Evolutionary conservation across 1,140 invertebrate species (phyloP).

Genomic region (Pogonomyrmex barbatus): DNA sequence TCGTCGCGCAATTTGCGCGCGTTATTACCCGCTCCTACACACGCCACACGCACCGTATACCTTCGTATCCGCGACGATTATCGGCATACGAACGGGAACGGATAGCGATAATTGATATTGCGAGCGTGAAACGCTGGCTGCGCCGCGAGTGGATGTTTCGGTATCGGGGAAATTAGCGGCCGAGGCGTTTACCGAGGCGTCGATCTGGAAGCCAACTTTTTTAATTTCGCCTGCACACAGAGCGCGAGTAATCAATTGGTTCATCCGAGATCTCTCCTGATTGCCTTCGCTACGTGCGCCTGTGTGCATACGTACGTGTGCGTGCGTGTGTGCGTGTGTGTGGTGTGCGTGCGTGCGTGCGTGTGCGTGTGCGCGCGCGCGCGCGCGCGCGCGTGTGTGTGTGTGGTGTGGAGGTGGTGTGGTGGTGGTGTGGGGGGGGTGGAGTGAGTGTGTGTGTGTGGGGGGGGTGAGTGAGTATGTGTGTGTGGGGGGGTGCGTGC

Average conservation of each 20-base stretch:
- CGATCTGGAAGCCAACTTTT: slow-evolving; percentile 57
- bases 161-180: slow-evolving; percentile 42
- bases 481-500: neutral
- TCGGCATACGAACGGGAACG: slow-evolving; percentile 4
- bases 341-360: neutral
- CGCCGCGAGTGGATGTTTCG: slow-evolving; percentile 12
- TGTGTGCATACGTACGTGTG: neutral
- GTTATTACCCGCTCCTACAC: neutral
- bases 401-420: no score
- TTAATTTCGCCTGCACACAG: slow-evolving; percentile 50
- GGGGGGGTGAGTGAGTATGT: neutral
- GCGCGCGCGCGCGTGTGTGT: neutral
- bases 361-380: neutral
- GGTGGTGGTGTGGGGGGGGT: no score
- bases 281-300: neutral
- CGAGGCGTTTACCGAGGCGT: slow-evolving; percentile 52
- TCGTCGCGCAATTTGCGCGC: slow-evolving; percentile 35
- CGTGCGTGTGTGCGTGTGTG: neutral
- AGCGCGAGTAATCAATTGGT: slow-evolving; percentile 36
- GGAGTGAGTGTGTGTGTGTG: neutral
- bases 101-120: slow-evolving; percentile 58
- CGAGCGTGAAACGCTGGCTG: slow-evolving; percentile 28
- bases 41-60: neutral
- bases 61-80: slow-evolving; percentile 21
- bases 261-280: slow-evolving; percentile 52